Conservation (phyloP, 1,140 invertebrate species). For the Pararge aegeria region DNA sequence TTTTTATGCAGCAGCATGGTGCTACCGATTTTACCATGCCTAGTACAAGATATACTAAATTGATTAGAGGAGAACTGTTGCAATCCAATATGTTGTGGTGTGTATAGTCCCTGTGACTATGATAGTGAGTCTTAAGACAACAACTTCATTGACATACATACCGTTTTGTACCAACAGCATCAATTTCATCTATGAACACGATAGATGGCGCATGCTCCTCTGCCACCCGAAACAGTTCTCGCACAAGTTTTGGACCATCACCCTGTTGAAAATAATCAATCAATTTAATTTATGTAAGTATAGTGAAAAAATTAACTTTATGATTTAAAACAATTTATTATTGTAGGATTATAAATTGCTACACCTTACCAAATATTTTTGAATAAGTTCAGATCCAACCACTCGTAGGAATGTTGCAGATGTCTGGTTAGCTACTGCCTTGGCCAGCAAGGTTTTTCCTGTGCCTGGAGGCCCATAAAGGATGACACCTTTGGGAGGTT, state of each 20-base stretch:
- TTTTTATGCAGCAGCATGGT: too few relatives aligned
- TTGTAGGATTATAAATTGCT: not conserved
- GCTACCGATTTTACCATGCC: too few relatives aligned
- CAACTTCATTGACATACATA: too few relatives aligned
- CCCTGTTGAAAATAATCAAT: constrained; percentile 81
- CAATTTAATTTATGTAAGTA: not conserved
- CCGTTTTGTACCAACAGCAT: constrained; percentile 99
- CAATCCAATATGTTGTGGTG: too few relatives aligned
- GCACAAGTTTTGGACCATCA: constrained; percentile 98
- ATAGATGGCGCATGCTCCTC: constrained; percentile 99
- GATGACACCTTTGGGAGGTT: constrained; percentile 99
- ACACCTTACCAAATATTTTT: constrained; percentile 94
- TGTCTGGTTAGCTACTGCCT: constrained; percentile 99
- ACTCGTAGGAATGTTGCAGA: constrained; percentile 99
- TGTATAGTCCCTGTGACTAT: too few relatives aligned
- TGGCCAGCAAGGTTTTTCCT: constrained; percentile 98
- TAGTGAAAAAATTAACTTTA: too few relatives aligned
- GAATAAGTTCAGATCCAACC: constrained; percentile 99
- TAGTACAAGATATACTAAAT: too few relatives aligned
- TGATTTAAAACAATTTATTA: not conserved
- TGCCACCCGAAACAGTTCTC: constrained; percentile 98
- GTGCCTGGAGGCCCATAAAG: constrained; percentile 99
- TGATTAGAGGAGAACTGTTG: too few relatives aligned
- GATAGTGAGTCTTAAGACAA: too few relatives aligned
- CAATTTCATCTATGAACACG: constrained; percentile 99